These are phyloP conservation scores for Drosophila saltans DNA, from an alignment of 1,140 invertebrate species.

Conservation along the genomic window DNA sequence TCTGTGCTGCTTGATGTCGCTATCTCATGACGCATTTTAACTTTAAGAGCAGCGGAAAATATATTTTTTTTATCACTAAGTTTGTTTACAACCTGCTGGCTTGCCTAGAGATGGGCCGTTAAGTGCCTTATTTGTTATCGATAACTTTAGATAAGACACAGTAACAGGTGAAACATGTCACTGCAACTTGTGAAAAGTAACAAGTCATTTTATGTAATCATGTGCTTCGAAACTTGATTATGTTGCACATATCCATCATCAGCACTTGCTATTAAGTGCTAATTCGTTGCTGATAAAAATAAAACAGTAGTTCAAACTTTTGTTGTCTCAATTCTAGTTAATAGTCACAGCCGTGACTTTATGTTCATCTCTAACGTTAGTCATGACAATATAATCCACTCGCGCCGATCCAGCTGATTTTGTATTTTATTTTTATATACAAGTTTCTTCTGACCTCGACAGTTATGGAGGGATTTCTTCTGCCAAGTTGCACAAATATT, in stretches of 20 bases:
- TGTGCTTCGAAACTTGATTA: too few species aligned
- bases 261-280: too few species aligned
- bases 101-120: slow-evolving; percentile 21
- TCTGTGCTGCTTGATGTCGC: slow-evolving; percentile 84
- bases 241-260: too few species aligned
- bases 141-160: neutral
- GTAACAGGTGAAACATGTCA: neutral
- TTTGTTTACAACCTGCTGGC: slow-evolving; percentile 74
- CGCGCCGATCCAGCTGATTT: neutral
- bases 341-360: neutral
- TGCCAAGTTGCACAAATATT: neutral
- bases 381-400: neutral
- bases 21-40: slow-evolving; percentile 75
- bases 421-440: slow-evolving; percentile 1
- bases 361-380: neutral
- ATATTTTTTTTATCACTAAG: slow-evolving; percentile 33
- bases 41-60: slow-evolving; percentile 21
- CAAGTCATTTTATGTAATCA: neutral
- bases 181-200: neutral
- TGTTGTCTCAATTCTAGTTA: neutral
- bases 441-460: neutral
- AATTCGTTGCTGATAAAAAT: too few species aligned
- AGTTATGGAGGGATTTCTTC: slow-evolving; percentile 13
- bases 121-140: neutral
- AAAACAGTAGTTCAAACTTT: too few species aligned